phyloP scores from a whole-genome alignment of 2,113 vertebrate species.

The Sminthopsis crassicaudata region DNA sequence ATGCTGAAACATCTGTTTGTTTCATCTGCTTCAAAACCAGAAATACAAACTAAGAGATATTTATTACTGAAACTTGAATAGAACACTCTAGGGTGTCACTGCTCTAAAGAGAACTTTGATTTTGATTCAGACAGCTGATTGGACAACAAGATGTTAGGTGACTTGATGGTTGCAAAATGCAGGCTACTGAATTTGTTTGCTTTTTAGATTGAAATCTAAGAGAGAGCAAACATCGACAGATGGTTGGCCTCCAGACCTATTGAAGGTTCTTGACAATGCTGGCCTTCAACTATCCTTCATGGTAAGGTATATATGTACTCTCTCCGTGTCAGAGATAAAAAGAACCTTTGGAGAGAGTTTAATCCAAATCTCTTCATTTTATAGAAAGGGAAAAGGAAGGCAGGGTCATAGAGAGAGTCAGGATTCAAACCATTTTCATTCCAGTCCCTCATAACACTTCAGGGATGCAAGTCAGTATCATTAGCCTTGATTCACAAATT shows the following conservation, averaged over 20 bases:
- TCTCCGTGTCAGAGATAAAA: not conserved
- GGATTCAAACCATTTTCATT: not conserved
- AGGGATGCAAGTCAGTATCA: not conserved
- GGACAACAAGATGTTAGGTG: slow-evolving; percentile 65
- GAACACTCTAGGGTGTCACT: slow-evolving; percentile 64
- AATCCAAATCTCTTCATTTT: not conserved
- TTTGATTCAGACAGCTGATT: slow-evolving; percentile 74
- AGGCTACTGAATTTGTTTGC: not conserved
- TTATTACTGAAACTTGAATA: slow-evolving; percentile 74
- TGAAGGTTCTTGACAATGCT: not conserved
- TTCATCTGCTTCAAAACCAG: slow-evolving; percentile 78
- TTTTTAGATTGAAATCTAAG: not conserved
- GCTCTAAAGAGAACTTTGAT: slow-evolving; percentile 59
- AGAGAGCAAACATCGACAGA: not conserved
- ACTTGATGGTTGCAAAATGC: slow-evolving; percentile 55
- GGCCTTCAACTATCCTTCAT: not conserved
- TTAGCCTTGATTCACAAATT: not conserved
- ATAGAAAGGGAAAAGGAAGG: not conserved
- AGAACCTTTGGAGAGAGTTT: not conserved
- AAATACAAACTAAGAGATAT: slow-evolving; percentile 70
- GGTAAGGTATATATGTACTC: not conserved
- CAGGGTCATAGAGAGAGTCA: not conserved
- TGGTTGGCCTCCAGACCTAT: not conserved
- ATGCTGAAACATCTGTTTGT: slow-evolving; percentile 77
- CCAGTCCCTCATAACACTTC: not conserved